Base-by-base conservation (phyloP, 1,140 invertebrate genomes). In the Cotesia chilonis region DNA sequence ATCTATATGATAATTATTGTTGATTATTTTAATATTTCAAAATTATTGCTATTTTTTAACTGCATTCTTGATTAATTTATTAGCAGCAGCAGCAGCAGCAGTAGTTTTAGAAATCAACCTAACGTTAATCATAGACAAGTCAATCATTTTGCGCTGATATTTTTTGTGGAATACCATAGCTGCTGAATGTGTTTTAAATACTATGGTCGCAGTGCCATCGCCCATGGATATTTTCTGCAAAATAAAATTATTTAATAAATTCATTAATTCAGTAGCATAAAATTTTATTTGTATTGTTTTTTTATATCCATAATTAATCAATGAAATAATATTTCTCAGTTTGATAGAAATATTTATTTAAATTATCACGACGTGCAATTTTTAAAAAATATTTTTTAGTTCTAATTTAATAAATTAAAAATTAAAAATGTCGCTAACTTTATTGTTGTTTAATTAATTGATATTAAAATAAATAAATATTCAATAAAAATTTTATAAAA, bases 151-250 rank as follows among this genome's bases (percentile, higher is more conserved):
- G 63, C 88, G 87, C 72, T 89, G 88, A 79, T 89, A 89, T 84
- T 89, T 88, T 77, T 90, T 89, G 80, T 86, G 88, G 87, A 90
- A 90, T 68, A 87, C 84, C 82, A 87, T 84, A 68, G 89, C 89
- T 60, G 88, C 88, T 69, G 87, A 85, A 76, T 88, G 86, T 57
- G 87, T 89, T 78, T 88, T 88, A 83, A 90, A 90, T 70, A 85
- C 83, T 69, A 90, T 87, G 67, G 86, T 88, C 74, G 89, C 89
- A 70, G 83, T 87, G 72, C 88, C 84, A 66, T 89, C 87, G 74
- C 86, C 80, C 85, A 88, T 87, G 65, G 81, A 80, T 79, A 87
- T 81, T 74, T 78, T 87, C 86, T 88, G 83, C 36, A 86, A 87
- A 78, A 86, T 10, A 71, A 75, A 74, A 72, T 65, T 59, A 72